Evolutionary conservation across 2,888 invertebrate species (phyloP).

Genomic region (Pandemis corylana): DNA sequence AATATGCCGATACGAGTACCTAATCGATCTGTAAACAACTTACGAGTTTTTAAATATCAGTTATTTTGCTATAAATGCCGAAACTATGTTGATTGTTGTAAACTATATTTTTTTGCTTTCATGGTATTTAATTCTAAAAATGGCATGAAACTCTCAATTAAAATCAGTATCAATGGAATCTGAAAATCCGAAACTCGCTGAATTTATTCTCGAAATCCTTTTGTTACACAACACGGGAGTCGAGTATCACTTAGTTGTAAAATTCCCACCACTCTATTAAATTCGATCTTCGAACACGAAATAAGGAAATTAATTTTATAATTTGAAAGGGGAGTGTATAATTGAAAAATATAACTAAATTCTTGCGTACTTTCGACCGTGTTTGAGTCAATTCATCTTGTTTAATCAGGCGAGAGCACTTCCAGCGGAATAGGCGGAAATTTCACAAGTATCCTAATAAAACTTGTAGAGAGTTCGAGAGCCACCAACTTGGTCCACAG

Average conservation of each 20-base stretch:
- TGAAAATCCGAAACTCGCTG: not conserved
- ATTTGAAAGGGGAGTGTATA: constrained; percentile 49
- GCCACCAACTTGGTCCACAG: constrained; percentile 59
- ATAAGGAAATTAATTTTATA: constrained; percentile 52
- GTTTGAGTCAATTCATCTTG: constrained; percentile 81
- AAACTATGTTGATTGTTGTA: too few species aligned
- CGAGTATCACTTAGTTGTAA: constrained; percentile 18
- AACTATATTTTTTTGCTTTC: too few species aligned
- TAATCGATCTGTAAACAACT: too few species aligned
- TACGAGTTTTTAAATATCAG: too few species aligned
- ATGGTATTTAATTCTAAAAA: constrained; percentile 9
- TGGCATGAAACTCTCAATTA: not conserved
- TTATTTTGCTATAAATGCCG: too few species aligned
- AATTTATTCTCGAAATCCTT: not conserved
- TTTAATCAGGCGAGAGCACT: constrained; percentile 81
- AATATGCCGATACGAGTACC: too few species aligned
- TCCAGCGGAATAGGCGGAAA: constrained; percentile 76
- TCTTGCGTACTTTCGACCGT: constrained; percentile 57
- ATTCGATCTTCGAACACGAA: constrained; percentile 41
- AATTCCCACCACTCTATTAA: constrained; percentile 5
- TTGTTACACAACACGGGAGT: not conserved
- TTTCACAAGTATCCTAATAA: constrained; percentile 85
- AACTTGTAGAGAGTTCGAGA: constrained; percentile 75
- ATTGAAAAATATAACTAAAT: constrained; percentile 58
- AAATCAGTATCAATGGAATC: not conserved